phyloP scores from a whole-genome alignment of 2,113 vertebrate genomes.

The Rhadina sibilatrix region DNA sequence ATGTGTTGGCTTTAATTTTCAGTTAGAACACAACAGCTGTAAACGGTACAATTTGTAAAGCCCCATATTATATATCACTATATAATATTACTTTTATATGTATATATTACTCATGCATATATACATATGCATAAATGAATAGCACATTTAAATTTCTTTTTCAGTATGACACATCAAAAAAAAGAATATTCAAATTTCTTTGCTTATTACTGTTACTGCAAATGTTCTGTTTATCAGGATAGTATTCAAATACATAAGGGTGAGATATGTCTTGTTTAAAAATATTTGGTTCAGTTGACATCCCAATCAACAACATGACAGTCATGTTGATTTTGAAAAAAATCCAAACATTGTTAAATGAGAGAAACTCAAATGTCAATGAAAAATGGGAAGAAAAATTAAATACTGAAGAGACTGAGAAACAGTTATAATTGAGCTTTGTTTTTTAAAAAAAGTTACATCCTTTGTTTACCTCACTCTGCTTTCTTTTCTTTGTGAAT shows the following conservation, averaged over 20 bases:
- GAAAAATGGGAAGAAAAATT: not conserved
- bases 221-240: not conserved
- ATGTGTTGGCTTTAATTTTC: not conserved
- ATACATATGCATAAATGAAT: slow-evolving; percentile 51
- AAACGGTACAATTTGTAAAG: not conserved
- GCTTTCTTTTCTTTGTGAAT: slow-evolving; percentile 98
- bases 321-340: not conserved
- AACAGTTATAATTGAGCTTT: not conserved
- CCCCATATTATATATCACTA: slow-evolving; percentile 48
- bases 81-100: slow-evolving; percentile 59
- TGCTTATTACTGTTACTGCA: not conserved
- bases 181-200: not conserved
- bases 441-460: not conserved
- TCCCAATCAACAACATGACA: not conserved
- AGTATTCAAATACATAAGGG: not conserved
- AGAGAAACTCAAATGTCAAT: not conserved
- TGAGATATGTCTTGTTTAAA: not conserved
- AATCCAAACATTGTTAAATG: not conserved
- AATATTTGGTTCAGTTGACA: not conserved
- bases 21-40: slow-evolving; percentile 1
- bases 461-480: slow-evolving; percentile 88
- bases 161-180: not conserved
- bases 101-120: slow-evolving; percentile 66
- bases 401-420: not conserved
- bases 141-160: not conserved